These are phyloP conservation scores for Probosciger aterrimus DNA, from an alignment of 2,113 vertebrate genomes.

Conservation along the genomic window DNA sequence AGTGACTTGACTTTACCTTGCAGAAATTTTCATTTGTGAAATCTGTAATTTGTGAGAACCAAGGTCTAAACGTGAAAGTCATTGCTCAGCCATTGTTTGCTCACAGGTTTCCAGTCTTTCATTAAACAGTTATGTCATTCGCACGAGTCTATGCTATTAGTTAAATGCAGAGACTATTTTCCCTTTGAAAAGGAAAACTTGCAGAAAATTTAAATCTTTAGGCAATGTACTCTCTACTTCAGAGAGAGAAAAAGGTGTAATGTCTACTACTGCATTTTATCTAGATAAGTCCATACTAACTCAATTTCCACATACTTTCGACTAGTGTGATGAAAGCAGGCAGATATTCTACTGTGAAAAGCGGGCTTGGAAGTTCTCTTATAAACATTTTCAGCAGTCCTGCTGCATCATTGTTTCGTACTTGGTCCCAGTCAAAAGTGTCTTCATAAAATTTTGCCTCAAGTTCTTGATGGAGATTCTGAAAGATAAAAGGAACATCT, in stretches of 20 bases:
- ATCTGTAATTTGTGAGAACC: not conserved
- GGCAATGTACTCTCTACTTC: not conserved
- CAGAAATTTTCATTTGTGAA: not conserved
- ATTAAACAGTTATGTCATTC: not conserved
- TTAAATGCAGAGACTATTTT: not conserved
- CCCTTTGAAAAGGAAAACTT: not conserved
- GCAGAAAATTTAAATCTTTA: not conserved
- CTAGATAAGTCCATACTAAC: not conserved
- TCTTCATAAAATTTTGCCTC: constrained; percentile 84
- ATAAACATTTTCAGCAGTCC: constrained; percentile 95
- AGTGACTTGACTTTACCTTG: not conserved
- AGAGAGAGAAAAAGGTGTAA: not conserved
- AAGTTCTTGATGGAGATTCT: constrained; percentile 89
- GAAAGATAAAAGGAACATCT: constrained; percentile 29
- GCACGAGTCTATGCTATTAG: not conserved
- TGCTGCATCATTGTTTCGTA: constrained; percentile 90
- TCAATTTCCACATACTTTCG: constrained; percentile 79
- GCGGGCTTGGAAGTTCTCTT: constrained; percentile 88
- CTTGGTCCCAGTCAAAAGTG: constrained; percentile 89
- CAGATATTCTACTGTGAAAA: constrained; percentile 89
- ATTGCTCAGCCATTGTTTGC: not conserved
- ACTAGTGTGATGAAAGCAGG: constrained; percentile 83
- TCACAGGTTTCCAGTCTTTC: not conserved
- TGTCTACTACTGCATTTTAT: not conserved
- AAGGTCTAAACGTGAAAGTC: not conserved